Evolutionary conservation across 2,113 vertebrate genomes (phyloP).

Genomic region (Chlorodrepanis virens): DNA sequence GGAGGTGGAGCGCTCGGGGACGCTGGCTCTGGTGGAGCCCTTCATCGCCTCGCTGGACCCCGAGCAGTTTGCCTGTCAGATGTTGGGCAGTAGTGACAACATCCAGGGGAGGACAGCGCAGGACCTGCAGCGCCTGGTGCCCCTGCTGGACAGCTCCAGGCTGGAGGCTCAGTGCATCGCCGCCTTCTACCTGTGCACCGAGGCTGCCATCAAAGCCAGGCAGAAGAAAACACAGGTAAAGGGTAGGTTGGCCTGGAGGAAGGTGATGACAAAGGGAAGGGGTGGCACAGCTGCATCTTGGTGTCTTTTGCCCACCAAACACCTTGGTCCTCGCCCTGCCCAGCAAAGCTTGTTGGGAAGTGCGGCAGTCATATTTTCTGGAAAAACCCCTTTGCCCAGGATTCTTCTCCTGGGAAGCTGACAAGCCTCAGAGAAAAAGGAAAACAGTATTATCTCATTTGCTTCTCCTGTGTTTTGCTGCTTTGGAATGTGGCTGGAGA

Average conservation of each 20-base stretch:
- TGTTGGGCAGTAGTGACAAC: slow-evolving; percentile 86
- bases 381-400: too few relatives aligned
- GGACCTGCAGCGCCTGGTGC: slow-evolving; percentile 90
- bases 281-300: neutral
- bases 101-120: slow-evolving; percentile 87
- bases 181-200: slow-evolving; percentile 91
- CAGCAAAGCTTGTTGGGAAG: fast-evolving
- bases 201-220: slow-evolving; percentile 89
- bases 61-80: slow-evolving; percentile 81
- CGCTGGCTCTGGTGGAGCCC: slow-evolving; percentile 93
- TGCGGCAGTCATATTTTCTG: too few relatives aligned
- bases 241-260: neutral
- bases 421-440: too few relatives aligned
- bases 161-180: slow-evolving; percentile 95
- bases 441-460: too few relatives aligned
- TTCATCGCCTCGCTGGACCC: slow-evolving; percentile 93
- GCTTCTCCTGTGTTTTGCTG: too few relatives aligned
- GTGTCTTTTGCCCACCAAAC: neutral
- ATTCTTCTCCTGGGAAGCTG: too few relatives aligned
- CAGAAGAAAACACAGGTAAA: slow-evolving; percentile 95
- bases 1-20: slow-evolving; percentile 94
- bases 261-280: neutral
- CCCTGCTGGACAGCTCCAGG: slow-evolving; percentile 88
- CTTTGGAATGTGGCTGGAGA: too few relatives aligned
- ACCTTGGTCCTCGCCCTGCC: neutral